Evolutionary conservation across 1,140 invertebrate species (phyloP).

Genomic region (Trachelipus rathkii): DNA sequence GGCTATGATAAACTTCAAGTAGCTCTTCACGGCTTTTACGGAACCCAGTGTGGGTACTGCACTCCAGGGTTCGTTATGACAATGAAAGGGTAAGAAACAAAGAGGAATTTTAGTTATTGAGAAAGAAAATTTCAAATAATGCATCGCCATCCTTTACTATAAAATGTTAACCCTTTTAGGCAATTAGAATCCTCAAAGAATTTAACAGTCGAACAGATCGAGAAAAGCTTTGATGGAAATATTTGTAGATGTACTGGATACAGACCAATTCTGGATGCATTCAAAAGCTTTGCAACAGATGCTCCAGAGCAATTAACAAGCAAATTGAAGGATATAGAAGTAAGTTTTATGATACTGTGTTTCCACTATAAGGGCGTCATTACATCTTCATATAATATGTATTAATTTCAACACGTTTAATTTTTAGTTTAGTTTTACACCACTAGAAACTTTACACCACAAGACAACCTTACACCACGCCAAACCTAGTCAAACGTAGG

Average conservation of each 20-base stretch:
- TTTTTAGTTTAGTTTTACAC: too few species aligned
- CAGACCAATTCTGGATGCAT: slow-evolving; percentile 73
- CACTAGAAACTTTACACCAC: too few species aligned
- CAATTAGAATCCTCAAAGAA: not conserved
- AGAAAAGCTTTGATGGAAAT: slow-evolving; percentile 73
- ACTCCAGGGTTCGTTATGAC: slow-evolving; percentile 53
- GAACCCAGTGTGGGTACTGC: slow-evolving; percentile 53
- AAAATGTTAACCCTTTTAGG: slow-evolving; percentile 16
- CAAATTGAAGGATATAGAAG: slow-evolving; percentile 27
- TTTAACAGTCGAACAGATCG: slow-evolving; percentile 63
- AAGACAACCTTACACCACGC: too few species aligned
- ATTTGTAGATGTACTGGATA: slow-evolving; percentile 84
- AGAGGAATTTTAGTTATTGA: too few species aligned
- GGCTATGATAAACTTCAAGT: slow-evolving; percentile 61
- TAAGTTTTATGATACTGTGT: not conserved
- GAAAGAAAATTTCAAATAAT: too few species aligned
- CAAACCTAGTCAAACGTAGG: too few species aligned
- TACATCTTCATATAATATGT: too few species aligned
- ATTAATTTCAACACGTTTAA: too few species aligned
- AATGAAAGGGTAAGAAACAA: slow-evolving; percentile 47
- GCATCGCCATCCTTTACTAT: too few species aligned
- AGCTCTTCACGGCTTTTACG: slow-evolving; percentile 50
- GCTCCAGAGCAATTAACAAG: slow-evolving; percentile 48
- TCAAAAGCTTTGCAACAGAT: slow-evolving; percentile 68
- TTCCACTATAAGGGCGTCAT: too few species aligned